Evolutionary conservation across 2,888 invertebrate genomes (phyloP).

Genomic region (Drosophila monieri): DNA sequence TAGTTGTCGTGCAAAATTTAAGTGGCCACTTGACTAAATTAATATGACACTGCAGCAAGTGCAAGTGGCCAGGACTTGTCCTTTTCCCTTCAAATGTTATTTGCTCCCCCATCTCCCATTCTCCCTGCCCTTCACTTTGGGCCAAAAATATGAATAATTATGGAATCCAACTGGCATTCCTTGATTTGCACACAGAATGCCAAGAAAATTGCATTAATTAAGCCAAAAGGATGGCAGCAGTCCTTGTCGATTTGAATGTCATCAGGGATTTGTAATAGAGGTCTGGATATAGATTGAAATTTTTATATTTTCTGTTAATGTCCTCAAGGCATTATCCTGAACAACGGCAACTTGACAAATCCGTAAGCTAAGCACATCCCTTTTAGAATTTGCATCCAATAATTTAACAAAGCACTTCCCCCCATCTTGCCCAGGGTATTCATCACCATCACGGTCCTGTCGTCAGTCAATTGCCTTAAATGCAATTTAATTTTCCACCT

Average conservation of each 20-base stretch:
- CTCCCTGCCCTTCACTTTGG: constrained; percentile 37
- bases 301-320: not conserved
- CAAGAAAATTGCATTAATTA: constrained; percentile 1
- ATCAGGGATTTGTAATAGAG: not conserved
- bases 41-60: constrained; percentile 70
- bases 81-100: constrained; percentile 14
- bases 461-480: constrained; percentile 50
- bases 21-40: constrained; percentile 79
- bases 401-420: constrained; percentile 18
- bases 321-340: not conserved
- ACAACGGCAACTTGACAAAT: constrained; percentile 24
- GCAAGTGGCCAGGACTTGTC: constrained; percentile 68
- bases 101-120: not conserved
- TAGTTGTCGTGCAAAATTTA: constrained; percentile 69
- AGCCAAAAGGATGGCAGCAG: not conserved
- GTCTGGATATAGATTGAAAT: not conserved
- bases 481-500: constrained; percentile 53
- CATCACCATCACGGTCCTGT: constrained; percentile 26
- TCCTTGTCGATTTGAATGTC: not conserved
- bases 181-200: constrained; percentile 62
- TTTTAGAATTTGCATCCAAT: constrained; percentile 24
- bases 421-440: constrained; percentile 7
- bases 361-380: not conserved
- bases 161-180: constrained; percentile 56
- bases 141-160: constrained; percentile 75